These are phyloP conservation scores for Zoanthus sansibaricus DNA, from an alignment of 92 coral and sea anemone species.

Conservation along the genomic window DNA sequence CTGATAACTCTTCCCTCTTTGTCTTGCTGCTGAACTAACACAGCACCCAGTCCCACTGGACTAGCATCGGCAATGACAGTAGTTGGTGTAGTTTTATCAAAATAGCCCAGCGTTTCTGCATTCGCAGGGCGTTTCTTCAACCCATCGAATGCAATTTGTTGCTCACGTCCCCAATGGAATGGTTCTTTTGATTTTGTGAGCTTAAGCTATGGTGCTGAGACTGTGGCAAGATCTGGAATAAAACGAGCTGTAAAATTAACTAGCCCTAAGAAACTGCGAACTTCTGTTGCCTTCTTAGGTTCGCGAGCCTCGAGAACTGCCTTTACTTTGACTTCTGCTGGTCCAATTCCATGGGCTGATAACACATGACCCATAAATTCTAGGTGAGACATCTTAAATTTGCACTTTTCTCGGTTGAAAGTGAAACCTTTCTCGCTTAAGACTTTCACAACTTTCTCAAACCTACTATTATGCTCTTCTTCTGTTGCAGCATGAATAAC, in stretches of 20 bases:
- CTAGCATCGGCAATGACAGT: not conserved
- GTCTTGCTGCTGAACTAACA: not conserved
- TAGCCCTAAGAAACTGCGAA: no score
- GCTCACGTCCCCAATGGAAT: slow-evolving; percentile 1
- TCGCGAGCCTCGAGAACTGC: no score
- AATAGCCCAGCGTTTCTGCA: not conserved
- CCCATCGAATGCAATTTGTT: not conserved
- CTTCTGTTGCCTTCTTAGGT: no score
- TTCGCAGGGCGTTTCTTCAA: not conserved
- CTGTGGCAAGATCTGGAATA: no score
- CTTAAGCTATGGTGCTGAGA: no score
- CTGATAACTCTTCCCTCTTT: not conserved
- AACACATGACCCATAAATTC: slow-evolving; percentile 37
- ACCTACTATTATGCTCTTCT: not conserved
- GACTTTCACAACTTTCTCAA: slow-evolving; percentile 51
- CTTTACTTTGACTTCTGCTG: not conserved
- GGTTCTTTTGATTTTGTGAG: slow-evolving; percentile 5
- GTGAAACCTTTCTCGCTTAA: slow-evolving; percentile 52
- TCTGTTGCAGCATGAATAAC: slow-evolving; percentile 37
- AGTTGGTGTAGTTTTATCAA: not conserved
- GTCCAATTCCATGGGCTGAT: not conserved
- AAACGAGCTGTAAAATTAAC: no score
- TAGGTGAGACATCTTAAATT: slow-evolving; percentile 49
- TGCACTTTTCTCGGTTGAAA: slow-evolving; percentile 60
- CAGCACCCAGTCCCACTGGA: not conserved